phyloP scores from a whole-genome alignment of 2,888 invertebrate species.

The Heliothis peltigera region DNA sequence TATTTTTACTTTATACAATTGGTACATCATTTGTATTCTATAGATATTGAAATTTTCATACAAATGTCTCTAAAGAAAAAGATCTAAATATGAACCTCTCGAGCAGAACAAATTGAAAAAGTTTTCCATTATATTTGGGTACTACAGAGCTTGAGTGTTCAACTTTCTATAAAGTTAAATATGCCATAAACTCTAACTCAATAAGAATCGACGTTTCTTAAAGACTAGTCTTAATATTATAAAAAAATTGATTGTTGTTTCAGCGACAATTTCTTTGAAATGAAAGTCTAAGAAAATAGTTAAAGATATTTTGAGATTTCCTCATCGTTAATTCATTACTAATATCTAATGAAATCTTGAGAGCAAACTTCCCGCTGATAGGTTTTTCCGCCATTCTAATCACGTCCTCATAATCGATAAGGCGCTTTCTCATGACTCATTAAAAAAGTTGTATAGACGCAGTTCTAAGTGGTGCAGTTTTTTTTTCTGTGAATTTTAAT shows the following conservation, averaged over 20 bases:
- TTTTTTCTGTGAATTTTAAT: too few relatives aligned
- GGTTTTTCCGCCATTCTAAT: not conserved
- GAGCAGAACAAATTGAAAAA: slow-evolving; percentile 55
- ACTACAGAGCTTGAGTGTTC: slow-evolving; percentile 28
- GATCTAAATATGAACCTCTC: slow-evolving; percentile 28
- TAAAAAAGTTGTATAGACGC: not conserved
- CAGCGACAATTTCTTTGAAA: slow-evolving; percentile 4
- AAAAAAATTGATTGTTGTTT: not conserved
- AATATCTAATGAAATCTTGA: slow-evolving; percentile 2
- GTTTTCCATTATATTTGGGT: slow-evolving; percentile 48
- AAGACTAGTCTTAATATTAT: slow-evolving; percentile 5
- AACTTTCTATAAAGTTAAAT: slow-evolving; percentile 48
- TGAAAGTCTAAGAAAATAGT: not conserved
- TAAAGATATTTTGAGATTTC: not conserved
- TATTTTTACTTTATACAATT: not conserved
- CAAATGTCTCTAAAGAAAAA: slow-evolving; percentile 4
- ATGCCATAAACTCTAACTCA: slow-evolving; percentile 30
- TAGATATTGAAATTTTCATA: not conserved
- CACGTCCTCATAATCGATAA: slow-evolving; percentile 1
- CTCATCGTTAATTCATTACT: slow-evolving; percentile 2
- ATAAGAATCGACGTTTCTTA: slow-evolving; percentile 33
- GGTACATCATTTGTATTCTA: too few relatives aligned
- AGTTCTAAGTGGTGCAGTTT: too few relatives aligned
- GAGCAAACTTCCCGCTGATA: not conserved
- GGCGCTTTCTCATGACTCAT: not conserved